A percentile compares a stretch with the other conserved stretches of the same genome.
Evolutionary conservation across 2,888 invertebrate species (phyloP).

Genomic region (Lathronympha strigana): DNA sequence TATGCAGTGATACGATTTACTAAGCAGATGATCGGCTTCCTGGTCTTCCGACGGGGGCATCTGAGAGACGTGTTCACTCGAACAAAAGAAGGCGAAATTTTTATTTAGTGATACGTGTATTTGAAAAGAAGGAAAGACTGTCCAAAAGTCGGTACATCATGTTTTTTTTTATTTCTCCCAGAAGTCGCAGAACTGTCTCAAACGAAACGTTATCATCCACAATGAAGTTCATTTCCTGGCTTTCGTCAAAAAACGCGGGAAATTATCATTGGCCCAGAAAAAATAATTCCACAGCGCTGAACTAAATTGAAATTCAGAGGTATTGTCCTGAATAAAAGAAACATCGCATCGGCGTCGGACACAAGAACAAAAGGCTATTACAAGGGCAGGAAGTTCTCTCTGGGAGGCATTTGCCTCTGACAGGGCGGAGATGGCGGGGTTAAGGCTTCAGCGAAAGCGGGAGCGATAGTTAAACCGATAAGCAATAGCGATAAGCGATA

Average conservation of each 20-base stretch:
- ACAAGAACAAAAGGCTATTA: slow-evolving; percentile 42
- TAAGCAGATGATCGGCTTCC: too few species aligned
- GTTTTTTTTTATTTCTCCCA: too few species aligned
- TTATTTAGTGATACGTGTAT: too few species aligned
- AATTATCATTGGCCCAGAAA: slow-evolving; percentile 21
- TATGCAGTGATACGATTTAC: too few species aligned
- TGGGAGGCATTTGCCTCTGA: slow-evolving; percentile 41
- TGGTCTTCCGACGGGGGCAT: too few species aligned
- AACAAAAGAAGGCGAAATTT: too few species aligned
- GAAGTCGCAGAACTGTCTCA: background rate
- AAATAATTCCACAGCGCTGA: slow-evolving; percentile 30
- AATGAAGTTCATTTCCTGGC: background rate
- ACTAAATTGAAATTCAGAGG: slow-evolving; percentile 37
- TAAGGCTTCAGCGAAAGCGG: slow-evolving; percentile 10
- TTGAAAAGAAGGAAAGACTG: too few species aligned
- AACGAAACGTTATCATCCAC: slow-evolving; percentile 1
- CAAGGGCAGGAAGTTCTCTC: slow-evolving; percentile 39
- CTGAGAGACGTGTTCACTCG: too few species aligned
- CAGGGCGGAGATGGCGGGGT: slow-evolving; percentile 22
- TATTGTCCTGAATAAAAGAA: slow-evolving; percentile 38
- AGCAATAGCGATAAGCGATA: too few species aligned
- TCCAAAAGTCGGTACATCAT: too few species aligned
- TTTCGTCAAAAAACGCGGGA: slow-evolving; percentile 3
- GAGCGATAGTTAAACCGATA: too few species aligned
- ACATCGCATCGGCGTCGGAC: slow-evolving; percentile 36